These are phyloP conservation scores for Poliocrania exsul DNA, from an alignment of 2,797 vertebrate genomes.

Conservation along the genomic window DNA sequence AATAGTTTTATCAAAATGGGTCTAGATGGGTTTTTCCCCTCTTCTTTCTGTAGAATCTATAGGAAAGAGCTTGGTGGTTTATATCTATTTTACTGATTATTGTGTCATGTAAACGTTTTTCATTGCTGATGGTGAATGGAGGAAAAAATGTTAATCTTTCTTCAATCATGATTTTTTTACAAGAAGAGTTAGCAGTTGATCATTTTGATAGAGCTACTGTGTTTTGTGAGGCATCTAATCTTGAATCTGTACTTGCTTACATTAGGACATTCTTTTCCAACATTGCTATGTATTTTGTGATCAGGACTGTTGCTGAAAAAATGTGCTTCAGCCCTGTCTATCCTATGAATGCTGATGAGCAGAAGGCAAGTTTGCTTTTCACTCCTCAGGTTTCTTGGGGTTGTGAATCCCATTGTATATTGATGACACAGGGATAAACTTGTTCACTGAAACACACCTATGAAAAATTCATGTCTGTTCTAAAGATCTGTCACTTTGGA, in stretches of 20 bases:
- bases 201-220: not conserved
- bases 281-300: not conserved
- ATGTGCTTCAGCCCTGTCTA: not conserved
- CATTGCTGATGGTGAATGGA: not conserved
- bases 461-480: conserved; percentile 33
- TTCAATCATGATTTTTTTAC: not conserved
- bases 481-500: conserved; percentile 5
- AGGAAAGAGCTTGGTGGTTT: not conserved
- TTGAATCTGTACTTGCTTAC: not conserved
- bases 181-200: not conserved
- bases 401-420: conserved; percentile 6
- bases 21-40: not conserved
- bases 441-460: not conserved
- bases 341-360: not conserved
- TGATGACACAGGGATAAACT: conserved; percentile 40
- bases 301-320: not conserved
- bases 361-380: not conserved
- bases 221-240: not conserved
- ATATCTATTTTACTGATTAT: not conserved
- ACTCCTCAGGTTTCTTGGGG: not conserved
- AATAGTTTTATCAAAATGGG: not conserved
- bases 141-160: not conserved
- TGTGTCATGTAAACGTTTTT: not conserved
- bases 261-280: not conserved
- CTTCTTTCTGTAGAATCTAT: not conserved